Percentiles rank a stretch among this genome's conserved stretches.
Evolutionary conservation across 2,113 vertebrate species (phyloP).

Genomic region (Petrocephalus zakoni): DNA sequence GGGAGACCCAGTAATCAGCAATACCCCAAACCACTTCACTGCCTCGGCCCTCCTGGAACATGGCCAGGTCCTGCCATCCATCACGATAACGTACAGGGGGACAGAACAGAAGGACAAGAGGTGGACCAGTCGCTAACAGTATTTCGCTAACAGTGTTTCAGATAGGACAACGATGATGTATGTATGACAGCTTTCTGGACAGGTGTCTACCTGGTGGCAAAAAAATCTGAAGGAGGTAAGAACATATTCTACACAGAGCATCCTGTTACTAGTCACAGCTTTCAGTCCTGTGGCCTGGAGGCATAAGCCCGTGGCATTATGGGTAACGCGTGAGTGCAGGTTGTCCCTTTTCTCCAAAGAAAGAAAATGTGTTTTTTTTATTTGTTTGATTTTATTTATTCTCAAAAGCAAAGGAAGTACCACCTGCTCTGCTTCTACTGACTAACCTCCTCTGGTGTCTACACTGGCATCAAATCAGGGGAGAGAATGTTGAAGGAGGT

Average conservation of each 20-base stretch:
- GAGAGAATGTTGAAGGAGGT: neutral
- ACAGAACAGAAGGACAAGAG: neutral
- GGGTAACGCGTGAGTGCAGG: too few species aligned
- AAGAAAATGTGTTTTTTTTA: neutral
- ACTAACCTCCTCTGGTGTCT: neutral
- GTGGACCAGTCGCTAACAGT: neutral
- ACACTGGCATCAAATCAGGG: neutral
- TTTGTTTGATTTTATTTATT: neutral
- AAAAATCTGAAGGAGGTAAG: neutral
- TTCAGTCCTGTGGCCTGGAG: neutral
- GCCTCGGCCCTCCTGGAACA: constrained; percentile 73
- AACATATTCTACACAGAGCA: neutral
- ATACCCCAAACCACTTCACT: constrained; percentile 74
- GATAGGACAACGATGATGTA: neutral
- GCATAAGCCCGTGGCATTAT: too few species aligned
- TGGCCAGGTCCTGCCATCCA: constrained; percentile 68
- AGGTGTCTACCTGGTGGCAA: neutral
- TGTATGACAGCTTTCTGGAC: neutral
- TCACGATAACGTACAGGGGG: neutral
- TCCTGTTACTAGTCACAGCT: neutral
- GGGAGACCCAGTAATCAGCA: constrained; percentile 89
- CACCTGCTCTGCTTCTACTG: neutral
- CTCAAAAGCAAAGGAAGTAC: neutral
- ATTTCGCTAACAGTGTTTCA: neutral
- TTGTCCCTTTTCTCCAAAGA: neutral